These are phyloP conservation scores for Turdus rufiventris DNA, from an alignment of 2,113 vertebrate genomes.

Conservation along the genomic window DNA sequence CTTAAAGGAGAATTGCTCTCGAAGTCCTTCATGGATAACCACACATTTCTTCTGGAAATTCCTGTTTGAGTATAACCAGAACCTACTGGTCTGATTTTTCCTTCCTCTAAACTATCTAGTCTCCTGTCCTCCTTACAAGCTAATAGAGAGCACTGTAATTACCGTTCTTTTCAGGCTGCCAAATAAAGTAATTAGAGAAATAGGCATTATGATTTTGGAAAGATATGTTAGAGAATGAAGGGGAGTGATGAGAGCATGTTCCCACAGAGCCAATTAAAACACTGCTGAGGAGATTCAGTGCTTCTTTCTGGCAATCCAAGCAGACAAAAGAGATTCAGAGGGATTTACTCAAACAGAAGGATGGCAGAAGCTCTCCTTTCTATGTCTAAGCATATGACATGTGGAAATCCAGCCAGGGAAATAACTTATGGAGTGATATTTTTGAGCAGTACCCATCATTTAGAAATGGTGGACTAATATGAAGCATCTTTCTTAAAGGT, in stretches of 20 bases:
- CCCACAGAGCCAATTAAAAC: constrained; percentile 19
- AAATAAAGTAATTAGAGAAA: constrained; percentile 45
- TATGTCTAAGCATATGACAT: neutral
- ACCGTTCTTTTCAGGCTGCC: constrained; percentile 1
- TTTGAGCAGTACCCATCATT: neutral
- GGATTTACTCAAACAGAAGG: neutral
- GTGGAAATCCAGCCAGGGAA: neutral
- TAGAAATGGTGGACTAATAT: neutral
- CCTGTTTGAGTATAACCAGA: neutral
- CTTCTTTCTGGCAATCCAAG: neutral
- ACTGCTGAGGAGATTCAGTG: neutral
- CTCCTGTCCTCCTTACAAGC: neutral
- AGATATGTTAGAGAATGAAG: neutral
- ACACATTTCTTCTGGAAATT: neutral
- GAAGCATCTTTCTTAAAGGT: neutral
- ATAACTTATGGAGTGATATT: neutral
- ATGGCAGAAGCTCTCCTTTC: neutral
- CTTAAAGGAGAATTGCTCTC: neutral
- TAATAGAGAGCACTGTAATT: neutral
- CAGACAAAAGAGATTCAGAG: neutral
- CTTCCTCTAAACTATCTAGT: neutral
- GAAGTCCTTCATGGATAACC: neutral
- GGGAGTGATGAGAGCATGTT: constrained; percentile 10
- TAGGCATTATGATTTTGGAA: constrained; percentile 31
- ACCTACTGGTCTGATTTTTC: neutral